Evolutionary conservation across 2,797 vertebrate species (phyloP), one percentile per base, ranked within the genome.

Genomic region (Gastrophryne carolinensis): DNA sequence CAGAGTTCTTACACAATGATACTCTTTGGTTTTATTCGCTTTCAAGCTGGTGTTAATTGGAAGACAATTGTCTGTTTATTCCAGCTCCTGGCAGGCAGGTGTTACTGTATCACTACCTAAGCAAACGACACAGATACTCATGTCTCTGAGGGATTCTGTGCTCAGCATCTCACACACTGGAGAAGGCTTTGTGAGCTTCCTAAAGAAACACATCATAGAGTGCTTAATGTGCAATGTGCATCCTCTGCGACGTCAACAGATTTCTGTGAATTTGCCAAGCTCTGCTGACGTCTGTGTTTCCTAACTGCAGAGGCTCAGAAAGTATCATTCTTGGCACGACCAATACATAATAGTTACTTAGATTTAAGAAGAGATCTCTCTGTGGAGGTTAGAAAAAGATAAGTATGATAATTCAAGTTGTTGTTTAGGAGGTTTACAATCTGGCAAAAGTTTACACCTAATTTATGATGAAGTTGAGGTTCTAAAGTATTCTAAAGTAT

Each of bases 41-140:
- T 72, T 72, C 58, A 52, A 34, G 52, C 30, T 9, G 58, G 58
- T 41, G 35, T 63, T 73, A 73, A 73, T 64, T 54, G 27, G 60
- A 41, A 73, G 71, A 64, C 23, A 44, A 73, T 53, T 62, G 71
- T 54, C 29, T 72, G 69, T 62, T 63, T 62, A 52, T 53, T 63
- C 58, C 61, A 39, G 53, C n/a, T 19, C 37, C 47, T 54, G 34
- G 30, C 53, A 54, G 71, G 71, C 71, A 73, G 71, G 49, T 73
- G 68, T 50, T 60, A 71, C 68, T 71, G 41, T 71, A 32, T 71
- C 56, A 49, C 27, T 71, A 21, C 34, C 68, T 71, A 32, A 7
- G 68, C 58, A 41, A 58, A 37, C 68, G 34, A 35, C 32, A 68
- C 54, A 47, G 21, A 50, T 71, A 50, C 53, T 49, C n/a, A n/a